Evolutionary conservation across 2,113 vertebrate genomes (phyloP).

Genomic region (Chrysochloris asiatica): DNA sequence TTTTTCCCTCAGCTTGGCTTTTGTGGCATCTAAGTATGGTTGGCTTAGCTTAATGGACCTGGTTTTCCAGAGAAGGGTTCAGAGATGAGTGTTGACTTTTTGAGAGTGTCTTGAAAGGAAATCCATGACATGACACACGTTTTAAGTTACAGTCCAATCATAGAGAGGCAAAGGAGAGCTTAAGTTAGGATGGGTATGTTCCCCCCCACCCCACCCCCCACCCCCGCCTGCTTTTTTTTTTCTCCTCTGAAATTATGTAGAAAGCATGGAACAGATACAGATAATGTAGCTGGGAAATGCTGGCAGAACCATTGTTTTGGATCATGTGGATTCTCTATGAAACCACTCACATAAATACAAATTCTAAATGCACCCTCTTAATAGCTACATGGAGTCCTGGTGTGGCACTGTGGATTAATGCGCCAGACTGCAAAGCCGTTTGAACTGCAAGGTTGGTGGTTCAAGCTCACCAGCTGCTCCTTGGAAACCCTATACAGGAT

Average conservation of each 20-base stretch:
- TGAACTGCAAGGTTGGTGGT: too few species aligned
- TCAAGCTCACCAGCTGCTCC: too few species aligned
- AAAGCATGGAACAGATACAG: neutral
- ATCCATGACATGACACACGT: neutral
- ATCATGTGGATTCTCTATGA: neutral
- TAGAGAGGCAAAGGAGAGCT: neutral
- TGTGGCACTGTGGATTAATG: too few species aligned
- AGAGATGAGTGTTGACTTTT: neutral
- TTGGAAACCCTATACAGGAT: too few species aligned
- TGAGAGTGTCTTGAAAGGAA: neutral
- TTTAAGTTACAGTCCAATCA: neutral
- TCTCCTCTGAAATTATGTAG: neutral
- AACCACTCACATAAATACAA: constrained; percentile 25
- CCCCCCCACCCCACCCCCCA: too few species aligned
- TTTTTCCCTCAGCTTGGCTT: neutral
- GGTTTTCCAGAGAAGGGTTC: neutral
- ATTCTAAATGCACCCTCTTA: constrained; percentile 8
- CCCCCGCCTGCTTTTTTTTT: too few species aligned
- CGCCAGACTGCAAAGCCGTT: too few species aligned
- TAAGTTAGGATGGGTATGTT: neutral
- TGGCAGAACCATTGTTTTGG: neutral
- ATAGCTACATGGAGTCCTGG: too few species aligned
- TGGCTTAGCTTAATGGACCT: neutral
- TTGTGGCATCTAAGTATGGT: neutral
- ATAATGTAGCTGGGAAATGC: neutral